These are phyloP conservation scores for Aldrovandia affinis DNA, from an alignment of 2,797 vertebrate genomes.

Conservation along the genomic window DNA sequence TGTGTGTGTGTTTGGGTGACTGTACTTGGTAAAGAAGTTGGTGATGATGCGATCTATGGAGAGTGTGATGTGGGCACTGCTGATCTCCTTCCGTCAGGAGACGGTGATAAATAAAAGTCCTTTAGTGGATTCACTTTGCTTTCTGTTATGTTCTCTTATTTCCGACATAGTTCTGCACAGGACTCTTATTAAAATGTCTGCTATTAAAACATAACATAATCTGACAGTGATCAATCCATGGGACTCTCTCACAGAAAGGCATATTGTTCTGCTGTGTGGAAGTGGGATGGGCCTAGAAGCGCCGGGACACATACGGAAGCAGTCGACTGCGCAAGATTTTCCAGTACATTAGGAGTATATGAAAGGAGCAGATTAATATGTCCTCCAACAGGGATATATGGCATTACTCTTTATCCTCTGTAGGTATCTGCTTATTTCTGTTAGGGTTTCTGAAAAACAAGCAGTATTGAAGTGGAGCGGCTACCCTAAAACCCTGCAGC, in stretches of 20 bases:
- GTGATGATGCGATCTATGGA: constrained; percentile 45
- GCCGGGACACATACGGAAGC: constrained; percentile 76
- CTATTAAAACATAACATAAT: constrained; percentile 88
- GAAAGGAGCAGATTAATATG: constrained; percentile 81
- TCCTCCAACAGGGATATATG: constrained; percentile 77
- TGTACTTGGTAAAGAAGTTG: constrained; percentile 1
- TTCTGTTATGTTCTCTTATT: constrained; percentile 89
- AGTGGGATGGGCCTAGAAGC: constrained; percentile 63
- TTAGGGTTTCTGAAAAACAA: constrained; percentile 67
- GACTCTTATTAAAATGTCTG: constrained; percentile 79
- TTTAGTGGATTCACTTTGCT: constrained; percentile 74
- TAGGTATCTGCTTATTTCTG: constrained; percentile 73
- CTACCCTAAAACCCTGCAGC: constrained; percentile 67
- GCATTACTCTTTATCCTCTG: constrained; percentile 70
- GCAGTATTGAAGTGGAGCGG: constrained; percentile 65
- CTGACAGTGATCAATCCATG: constrained; percentile 83
- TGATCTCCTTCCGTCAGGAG: constrained; percentile 62
- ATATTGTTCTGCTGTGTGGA: constrained; percentile 80
- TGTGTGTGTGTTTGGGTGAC: background rate
- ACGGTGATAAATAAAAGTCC: constrained; percentile 83
- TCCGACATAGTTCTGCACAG: constrained; percentile 81
- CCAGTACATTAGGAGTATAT: constrained; percentile 92
- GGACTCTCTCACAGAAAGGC: constrained; percentile 84
- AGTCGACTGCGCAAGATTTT: constrained; percentile 82
- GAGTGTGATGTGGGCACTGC: constrained; percentile 55